Evolutionary conservation across 2,113 vertebrate genomes (phyloP).

Genomic region (Hemibates koningsi): DNA sequence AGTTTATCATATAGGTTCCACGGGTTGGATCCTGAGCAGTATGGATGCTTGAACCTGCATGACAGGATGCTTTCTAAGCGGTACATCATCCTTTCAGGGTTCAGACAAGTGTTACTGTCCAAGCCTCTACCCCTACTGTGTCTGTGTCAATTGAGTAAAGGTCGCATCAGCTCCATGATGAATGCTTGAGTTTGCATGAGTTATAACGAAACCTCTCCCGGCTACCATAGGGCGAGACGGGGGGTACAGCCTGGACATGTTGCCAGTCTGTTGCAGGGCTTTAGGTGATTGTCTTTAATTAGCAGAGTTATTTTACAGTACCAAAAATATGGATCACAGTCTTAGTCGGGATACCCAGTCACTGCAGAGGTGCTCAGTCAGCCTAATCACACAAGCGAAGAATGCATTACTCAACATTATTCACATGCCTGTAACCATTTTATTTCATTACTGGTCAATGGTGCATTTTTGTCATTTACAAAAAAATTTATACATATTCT

Average conservation of each 20-base stretch:
- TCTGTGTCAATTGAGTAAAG: neutral
- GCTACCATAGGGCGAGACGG: neutral
- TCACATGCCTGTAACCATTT: neutral
- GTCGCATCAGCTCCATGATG: rapidly evolving
- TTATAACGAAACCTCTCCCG: neutral
- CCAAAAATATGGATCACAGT: neutral
- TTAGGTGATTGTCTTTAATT: neutral
- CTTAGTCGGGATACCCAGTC: neutral
- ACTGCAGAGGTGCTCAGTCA: neutral
- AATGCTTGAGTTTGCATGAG: neutral
- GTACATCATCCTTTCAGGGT: neutral
- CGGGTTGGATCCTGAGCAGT: neutral
- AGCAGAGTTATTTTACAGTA: neutral
- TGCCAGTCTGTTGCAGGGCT: neutral
- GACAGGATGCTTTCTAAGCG: neutral
- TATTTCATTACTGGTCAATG: neutral
- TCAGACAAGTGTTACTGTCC: neutral
- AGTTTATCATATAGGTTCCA: neutral
- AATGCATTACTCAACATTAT: neutral
- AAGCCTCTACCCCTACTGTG: neutral
- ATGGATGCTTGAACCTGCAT: neutral
- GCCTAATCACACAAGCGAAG: neutral
- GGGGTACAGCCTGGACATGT: neutral
- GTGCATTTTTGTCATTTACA: neutral
- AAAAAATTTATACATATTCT: neutral